phyloP scores from a whole-genome alignment of 2,888 invertebrate genomes.

The Fabriciana adippe region DNA sequence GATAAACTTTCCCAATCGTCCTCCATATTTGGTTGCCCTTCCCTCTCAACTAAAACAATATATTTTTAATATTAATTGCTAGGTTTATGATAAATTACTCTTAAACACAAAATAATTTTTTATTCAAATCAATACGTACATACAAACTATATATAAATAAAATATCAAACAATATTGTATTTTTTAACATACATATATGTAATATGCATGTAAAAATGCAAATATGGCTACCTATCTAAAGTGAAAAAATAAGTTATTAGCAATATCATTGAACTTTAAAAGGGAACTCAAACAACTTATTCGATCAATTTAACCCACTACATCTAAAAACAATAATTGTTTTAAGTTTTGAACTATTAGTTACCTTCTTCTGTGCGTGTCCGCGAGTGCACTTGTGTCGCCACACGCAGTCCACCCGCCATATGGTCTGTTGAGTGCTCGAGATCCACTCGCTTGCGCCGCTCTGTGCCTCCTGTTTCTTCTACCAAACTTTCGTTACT shows the following conservation, averaged over 20 bases:
- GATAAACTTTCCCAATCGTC: slow-evolving; percentile 92
- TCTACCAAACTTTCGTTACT: slow-evolving; percentile 71
- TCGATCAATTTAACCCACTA: too few species aligned
- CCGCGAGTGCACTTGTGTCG: slow-evolving; percentile 90
- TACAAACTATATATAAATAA: too few species aligned
- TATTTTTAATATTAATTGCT: neutral
- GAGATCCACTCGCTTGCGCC: slow-evolving; percentile 90
- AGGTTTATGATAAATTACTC: neutral
- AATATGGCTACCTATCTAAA: too few species aligned
- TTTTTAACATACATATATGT: too few species aligned
- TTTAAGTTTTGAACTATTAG: neutral
- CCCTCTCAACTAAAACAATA: slow-evolving; percentile 66
- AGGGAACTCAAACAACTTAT: too few species aligned
- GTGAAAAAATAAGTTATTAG: too few species aligned
- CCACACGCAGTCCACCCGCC: slow-evolving; percentile 90
- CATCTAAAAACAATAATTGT: neutral
- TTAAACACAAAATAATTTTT: too few species aligned
- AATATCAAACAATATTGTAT: too few species aligned
- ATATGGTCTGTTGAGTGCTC: slow-evolving; percentile 92
- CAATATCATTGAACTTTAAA: too few species aligned
- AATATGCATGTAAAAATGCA: too few species aligned
- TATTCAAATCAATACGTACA: too few species aligned
- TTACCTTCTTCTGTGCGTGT: slow-evolving; percentile 90
- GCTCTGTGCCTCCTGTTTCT: slow-evolving; percentile 83
- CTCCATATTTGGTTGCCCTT: slow-evolving; percentile 85